These are phyloP conservation scores for Nymphalis polychloros DNA, from an alignment of 2,888 invertebrate species.

Conservation along the genomic window DNA sequence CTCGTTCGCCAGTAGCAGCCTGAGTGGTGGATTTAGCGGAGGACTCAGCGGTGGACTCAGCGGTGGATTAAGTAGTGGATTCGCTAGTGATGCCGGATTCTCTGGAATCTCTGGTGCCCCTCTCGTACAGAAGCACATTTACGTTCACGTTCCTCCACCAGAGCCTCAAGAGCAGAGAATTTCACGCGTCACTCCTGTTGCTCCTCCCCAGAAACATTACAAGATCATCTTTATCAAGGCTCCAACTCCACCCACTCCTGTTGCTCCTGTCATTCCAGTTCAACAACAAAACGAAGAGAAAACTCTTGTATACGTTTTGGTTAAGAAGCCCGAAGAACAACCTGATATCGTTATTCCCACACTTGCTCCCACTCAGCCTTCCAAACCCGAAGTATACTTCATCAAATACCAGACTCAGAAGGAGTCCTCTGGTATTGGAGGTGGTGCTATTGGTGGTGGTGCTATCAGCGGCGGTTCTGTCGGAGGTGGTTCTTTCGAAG, in stretches of 20 bases:
- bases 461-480: constrained; percentile 59
- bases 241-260: constrained; percentile 90
- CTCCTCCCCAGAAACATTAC: constrained; percentile 92
- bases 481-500: constrained; percentile 54
- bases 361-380: constrained; percentile 89
- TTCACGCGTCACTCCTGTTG: constrained; percentile 83
- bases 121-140: constrained; percentile 92
- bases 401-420: constrained; percentile 90
- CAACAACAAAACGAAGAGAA: constrained; percentile 93
- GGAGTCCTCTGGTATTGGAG: constrained; percentile 68
- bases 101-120: constrained; percentile 79
- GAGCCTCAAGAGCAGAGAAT: constrained; percentile 88
- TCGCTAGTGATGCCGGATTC: constrained; percentile 64
- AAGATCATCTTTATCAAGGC: constrained; percentile 97
- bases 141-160: constrained; percentile 94
- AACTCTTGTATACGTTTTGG: constrained; percentile 93
- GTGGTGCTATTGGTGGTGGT: constrained; percentile 65
- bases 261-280: constrained; percentile 89
- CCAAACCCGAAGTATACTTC: constrained; percentile 95
- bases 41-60: constrained; percentile 49
- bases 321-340: constrained; percentile 93
- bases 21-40: constrained; percentile 46
- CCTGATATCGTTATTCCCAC: constrained; percentile 90
- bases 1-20: constrained; percentile 40
- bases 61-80: constrained; percentile 49